phyloP scores from a whole-genome alignment of 2,113 vertebrate genomes.

The Platysteira castanea region DNA sequence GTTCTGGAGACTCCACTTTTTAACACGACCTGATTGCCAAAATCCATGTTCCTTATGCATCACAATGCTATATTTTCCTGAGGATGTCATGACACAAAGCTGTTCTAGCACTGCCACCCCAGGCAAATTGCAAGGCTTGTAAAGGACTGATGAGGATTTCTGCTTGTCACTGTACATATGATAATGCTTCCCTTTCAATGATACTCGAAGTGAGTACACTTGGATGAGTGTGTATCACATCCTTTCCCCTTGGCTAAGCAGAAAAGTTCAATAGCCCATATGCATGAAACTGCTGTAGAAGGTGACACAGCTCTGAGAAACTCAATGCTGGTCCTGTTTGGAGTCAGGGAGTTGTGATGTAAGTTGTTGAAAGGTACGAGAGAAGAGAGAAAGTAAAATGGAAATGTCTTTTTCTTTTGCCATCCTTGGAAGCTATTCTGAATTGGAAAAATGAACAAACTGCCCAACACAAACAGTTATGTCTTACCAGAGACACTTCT shows the following conservation, averaged over 20 bases:
- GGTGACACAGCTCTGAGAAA: not conserved
- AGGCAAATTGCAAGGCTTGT: not conserved
- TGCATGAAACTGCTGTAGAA: not conserved
- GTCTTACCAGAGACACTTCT: not conserved
- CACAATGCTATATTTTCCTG: not conserved
- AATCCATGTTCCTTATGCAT: not conserved
- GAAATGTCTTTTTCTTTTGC: not conserved
- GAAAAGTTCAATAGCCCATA: not conserved
- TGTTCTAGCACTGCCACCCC: not conserved
- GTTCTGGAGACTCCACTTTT: not conserved
- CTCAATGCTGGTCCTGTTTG: not conserved
- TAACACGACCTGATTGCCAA: not conserved
- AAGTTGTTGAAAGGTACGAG: not conserved
- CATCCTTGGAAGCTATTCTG: not conserved
- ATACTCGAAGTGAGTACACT: not conserved
- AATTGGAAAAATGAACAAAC: not conserved
- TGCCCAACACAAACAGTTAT: not conserved
- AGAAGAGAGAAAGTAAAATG: not conserved
- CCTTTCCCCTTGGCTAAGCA: not conserved
- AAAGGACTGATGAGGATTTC: not conserved
- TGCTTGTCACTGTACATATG: not conserved
- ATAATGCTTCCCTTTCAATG: not conserved
- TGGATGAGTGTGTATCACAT: rapidly evolving
- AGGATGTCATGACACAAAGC: not conserved
- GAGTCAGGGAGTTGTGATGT: not conserved